phyloP scores from a whole-genome alignment of 2,888 invertebrate genomes.

The Nycteola revayana region DNA sequence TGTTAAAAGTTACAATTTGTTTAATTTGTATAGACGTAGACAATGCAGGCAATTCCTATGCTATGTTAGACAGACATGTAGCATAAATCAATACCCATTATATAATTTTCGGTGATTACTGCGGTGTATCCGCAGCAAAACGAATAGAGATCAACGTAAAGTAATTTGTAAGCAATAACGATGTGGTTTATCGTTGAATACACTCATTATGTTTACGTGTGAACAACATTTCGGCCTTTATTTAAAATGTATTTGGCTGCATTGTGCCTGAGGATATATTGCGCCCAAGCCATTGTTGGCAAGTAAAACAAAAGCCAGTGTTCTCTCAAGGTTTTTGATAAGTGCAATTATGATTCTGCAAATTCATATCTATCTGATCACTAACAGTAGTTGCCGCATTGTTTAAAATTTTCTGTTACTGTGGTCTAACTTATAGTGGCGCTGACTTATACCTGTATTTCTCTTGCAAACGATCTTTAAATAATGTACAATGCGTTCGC shows the following conservation, averaged over 20 bases:
- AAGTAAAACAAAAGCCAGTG: slow-evolving; percentile 47
- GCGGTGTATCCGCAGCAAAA: slow-evolving; percentile 2
- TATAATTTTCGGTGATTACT: no score
- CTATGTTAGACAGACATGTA: no score
- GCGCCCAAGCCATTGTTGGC: slow-evolving; percentile 46
- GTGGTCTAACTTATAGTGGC: no score
- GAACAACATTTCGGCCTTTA: slow-evolving; percentile 45
- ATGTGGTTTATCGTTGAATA: slow-evolving; percentile 25
- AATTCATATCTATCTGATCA: slow-evolving; percentile 48
- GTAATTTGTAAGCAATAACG: slow-evolving; percentile 24
- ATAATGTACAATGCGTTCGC: no score
- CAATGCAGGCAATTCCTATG: no score
- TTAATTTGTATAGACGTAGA: no score
- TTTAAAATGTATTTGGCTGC: slow-evolving; percentile 41
- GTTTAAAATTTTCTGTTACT: slow-evolving; percentile 5
- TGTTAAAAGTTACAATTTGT: no score
- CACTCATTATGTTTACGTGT: slow-evolving; percentile 38
- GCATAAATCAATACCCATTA: no score
- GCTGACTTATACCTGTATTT: no score
- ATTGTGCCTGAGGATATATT: slow-evolving; percentile 40
- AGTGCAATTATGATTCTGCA: slow-evolving; percentile 49
- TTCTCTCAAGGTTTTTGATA: slow-evolving; percentile 53
- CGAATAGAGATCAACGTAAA: slow-evolving; percentile 5
- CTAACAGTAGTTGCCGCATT: slow-evolving; percentile 27
- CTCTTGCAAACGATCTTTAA: no score